Conservation (phyloP, 1,140 invertebrate genomes). For the Armadillidium nasatum region DNA sequence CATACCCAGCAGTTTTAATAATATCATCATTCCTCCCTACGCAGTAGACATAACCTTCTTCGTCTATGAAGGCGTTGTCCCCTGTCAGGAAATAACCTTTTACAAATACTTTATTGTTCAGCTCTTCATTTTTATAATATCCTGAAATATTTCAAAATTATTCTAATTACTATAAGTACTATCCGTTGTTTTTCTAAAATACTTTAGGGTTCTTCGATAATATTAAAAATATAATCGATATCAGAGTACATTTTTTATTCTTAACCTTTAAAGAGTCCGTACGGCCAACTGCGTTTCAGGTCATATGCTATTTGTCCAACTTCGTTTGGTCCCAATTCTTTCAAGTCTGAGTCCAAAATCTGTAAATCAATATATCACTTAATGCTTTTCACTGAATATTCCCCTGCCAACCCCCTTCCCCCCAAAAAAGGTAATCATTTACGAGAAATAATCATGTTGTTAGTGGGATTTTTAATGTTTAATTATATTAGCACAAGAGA, state of each 20-base stretch:
- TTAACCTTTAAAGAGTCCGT: slow-evolving; percentile 50
- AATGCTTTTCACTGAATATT: no score
- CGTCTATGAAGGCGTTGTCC: slow-evolving; percentile 51
- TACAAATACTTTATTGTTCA: slow-evolving; percentile 38
- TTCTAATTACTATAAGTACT: not conserved
- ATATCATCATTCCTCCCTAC: slow-evolving; percentile 54
- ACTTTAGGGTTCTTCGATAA: not conserved
- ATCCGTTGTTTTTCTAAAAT: not conserved
- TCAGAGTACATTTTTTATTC: no score
- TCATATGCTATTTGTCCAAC: slow-evolving; percentile 52
- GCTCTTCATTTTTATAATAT: slow-evolving; percentile 15
- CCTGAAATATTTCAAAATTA: slow-evolving; percentile 7
- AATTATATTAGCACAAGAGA: no score
- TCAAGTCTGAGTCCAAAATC: slow-evolving; percentile 52
- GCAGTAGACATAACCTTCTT: slow-evolving; percentile 53
- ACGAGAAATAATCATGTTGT: no score
- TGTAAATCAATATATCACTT: no score
- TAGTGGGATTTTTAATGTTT: no score
- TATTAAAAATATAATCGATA: slow-evolving; percentile 45
- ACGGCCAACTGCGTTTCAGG: slow-evolving; percentile 48
- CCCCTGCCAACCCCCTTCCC: no score
- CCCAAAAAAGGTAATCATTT: no score
- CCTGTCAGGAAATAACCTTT: slow-evolving; percentile 54
- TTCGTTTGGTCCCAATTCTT: slow-evolving; percentile 46
- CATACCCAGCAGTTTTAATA: slow-evolving; percentile 46